These are phyloP conservation scores for Syngnathus typhle DNA, from an alignment of 2,113 vertebrate species.

Conservation along the genomic window DNA sequence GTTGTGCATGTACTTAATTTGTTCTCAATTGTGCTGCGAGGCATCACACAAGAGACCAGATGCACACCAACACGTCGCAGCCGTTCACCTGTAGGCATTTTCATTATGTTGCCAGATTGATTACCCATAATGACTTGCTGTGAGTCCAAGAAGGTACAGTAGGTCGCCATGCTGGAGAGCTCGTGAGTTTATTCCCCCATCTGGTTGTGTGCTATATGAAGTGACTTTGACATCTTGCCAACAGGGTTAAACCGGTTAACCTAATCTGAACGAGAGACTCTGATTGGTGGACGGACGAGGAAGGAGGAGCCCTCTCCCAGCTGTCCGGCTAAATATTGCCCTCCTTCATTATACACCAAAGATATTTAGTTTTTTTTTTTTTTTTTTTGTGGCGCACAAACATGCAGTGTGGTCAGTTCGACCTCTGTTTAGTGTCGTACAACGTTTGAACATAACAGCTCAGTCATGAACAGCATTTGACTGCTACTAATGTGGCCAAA, in stretches of 20 bases:
- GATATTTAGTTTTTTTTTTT: background rate
- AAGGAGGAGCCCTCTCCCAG: slow-evolving; percentile 33
- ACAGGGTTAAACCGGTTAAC: slow-evolving; percentile 74
- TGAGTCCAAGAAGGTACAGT: slow-evolving; percentile 26
- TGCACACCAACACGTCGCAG: slow-evolving; percentile 4
- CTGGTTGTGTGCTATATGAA: slow-evolving; percentile 28
- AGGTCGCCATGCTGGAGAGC: slow-evolving; percentile 19
- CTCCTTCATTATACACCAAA: background rate
- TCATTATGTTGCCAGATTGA: slow-evolving; percentile 31
- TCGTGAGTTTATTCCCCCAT: background rate
- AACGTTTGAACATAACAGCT: background rate
- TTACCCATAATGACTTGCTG: slow-evolving; percentile 32
- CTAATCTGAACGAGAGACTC: slow-evolving; percentile 71
- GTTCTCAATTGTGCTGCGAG: slow-evolving; percentile 28
- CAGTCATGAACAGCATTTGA: background rate
- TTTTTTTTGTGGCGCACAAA: background rate
- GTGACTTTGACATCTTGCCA: slow-evolving; percentile 56
- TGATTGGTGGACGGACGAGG: slow-evolving; percentile 63
- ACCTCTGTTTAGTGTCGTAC: too few species aligned
- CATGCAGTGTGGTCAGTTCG: slow-evolving; percentile 19
- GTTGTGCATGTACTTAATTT: slow-evolving; percentile 30
- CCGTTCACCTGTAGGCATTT: slow-evolving; percentile 29
- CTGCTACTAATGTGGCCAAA: background rate
- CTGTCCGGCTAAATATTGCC: slow-evolving; percentile 21
- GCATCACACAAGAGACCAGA: slow-evolving; percentile 3